Base-by-base conservation (phyloP, 2,797 vertebrate genomes). In the Oreochromis mossambicus region DNA sequence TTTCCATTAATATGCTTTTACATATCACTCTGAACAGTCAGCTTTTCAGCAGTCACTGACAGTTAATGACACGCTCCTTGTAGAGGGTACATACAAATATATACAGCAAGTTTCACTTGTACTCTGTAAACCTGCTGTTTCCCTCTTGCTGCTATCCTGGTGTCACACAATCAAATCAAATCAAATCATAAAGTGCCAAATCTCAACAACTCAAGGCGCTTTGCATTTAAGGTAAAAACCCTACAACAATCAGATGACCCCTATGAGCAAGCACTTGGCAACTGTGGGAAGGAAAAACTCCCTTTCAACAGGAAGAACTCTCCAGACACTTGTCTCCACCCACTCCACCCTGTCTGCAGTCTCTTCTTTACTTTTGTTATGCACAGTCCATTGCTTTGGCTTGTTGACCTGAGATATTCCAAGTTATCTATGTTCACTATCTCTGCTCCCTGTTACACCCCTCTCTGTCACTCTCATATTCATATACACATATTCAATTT, bases 11-110 rank as follows among this genome's bases (percentile, higher is more conserved):
- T 63, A 63, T 38, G 34, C 32, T 63, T 63, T 36, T n/a, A 63
- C 19, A 63, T n/a, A 13, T 7, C 19, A 38, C 19, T 63, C 61
- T 38, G 19, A 63, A 63, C 19, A 63, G 61, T 36, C 61, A 38
- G 61, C 19, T 63, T 38, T 0, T 63, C 7, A 63, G 61, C 0
- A 3, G 38, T 38, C 32, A 63, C 56, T 0, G 29, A 61, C 56
- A 0, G 56, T 61, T 15, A 34, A 34, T 34, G 56, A 34, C 15
- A 19, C 56, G 9, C 56, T 58, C 32, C 56, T 58, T 0, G 56
- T 19, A 58, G 56, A 58, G 29, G 15, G 56, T 19, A 61, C 56
- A 34, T 19, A 61, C 56, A 61, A 17, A 32, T 58, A 58, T 58
- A 58, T 58, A 61, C 29, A 34, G 9, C 9, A 61, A 34, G 32